These are phyloP conservation scores for Ceratosolen fusciceps DNA, from an alignment of 1,140 invertebrate genomes.

Conservation along the genomic window DNA sequence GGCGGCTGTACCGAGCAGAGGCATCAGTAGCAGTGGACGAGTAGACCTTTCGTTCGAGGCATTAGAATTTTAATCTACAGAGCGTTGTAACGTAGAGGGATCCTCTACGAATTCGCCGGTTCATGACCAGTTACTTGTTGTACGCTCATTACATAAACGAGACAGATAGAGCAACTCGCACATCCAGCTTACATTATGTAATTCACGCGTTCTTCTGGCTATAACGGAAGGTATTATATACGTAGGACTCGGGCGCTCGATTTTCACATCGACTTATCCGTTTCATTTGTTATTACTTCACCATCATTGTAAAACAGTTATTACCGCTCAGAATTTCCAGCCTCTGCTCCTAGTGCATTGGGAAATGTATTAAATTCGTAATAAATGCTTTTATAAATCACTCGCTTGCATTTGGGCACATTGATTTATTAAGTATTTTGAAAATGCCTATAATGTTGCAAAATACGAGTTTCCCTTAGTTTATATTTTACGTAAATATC, in stretches of 20 bases:
- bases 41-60: too few species aligned
- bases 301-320: constrained; percentile 8
- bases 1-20: too few species aligned
- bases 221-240: constrained; percentile 30
- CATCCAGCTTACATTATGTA: constrained; percentile 30
- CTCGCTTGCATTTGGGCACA: background rate
- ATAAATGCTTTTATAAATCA: background rate
- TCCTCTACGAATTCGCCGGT: constrained; percentile 18
- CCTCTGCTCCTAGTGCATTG: background rate
- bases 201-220: constrained; percentile 22
- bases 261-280: background rate
- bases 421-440: background rate
- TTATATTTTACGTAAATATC: too few species aligned
- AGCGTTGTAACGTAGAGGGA: background rate
- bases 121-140: background rate
- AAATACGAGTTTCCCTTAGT: too few species aligned
- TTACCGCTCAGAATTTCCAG: background rate
- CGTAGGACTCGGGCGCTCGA: background rate
- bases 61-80: too few species aligned
- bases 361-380: background rate
- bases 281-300: constrained; percentile 5
- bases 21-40: too few species aligned
- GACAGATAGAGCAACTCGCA: background rate
- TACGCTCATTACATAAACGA: constrained; percentile 20
- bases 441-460: too few species aligned